These are phyloP conservation scores for Dioctria linearis DNA, from an alignment of 2,888 invertebrate genomes.

Conservation along the genomic window DNA sequence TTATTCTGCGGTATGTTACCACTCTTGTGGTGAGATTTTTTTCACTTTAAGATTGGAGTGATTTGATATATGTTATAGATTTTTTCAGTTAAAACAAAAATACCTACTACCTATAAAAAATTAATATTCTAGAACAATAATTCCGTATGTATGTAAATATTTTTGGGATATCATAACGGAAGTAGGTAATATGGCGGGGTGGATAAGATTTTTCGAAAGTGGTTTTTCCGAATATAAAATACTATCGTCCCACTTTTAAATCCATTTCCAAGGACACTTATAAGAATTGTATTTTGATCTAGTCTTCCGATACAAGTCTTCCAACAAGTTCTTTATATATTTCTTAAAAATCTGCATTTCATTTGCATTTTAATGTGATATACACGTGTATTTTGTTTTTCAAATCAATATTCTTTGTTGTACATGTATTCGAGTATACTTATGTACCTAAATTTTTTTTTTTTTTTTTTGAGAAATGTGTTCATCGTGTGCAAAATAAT, in stretches of 20 bases:
- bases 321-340: no score
- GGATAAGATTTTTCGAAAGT: neutral
- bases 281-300: neutral
- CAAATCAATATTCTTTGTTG: no score
- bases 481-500: no score
- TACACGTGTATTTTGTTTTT: no score
- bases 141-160: neutral
- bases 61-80: neutral
- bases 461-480: no score
- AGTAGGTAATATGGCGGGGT: neutral
- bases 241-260: neutral
- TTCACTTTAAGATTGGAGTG: conserved; percentile 29
- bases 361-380: neutral
- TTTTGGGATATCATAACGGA: neutral
- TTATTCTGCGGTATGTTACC: neutral
- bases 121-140: conserved; percentile 7
- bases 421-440: no score
- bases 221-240: neutral
- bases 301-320: no score
- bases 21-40: neutral
- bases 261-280: neutral
- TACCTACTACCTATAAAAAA: neutral
- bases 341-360: neutral
- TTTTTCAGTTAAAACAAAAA: neutral
- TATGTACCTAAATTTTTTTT: no score